Conservation (phyloP, 2,113 vertebrate species). For the Corapipo altera region DNA sequence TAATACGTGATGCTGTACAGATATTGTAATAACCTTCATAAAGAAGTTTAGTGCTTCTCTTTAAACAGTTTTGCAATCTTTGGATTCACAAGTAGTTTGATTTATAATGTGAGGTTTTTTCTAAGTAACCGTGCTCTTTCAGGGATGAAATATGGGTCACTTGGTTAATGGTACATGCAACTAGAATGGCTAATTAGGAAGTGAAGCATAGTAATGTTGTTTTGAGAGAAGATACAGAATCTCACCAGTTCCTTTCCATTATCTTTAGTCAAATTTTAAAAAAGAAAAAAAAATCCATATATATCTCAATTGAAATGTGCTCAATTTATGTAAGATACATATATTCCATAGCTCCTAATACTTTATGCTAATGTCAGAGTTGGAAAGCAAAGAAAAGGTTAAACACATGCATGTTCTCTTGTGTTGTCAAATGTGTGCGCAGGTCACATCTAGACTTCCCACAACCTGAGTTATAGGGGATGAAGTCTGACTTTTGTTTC, state of each 20-base stretch:
- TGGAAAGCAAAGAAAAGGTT: background rate
- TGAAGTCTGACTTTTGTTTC: background rate
- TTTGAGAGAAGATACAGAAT: background rate
- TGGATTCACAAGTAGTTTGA: background rate
- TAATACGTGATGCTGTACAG: background rate
- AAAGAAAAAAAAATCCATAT: background rate
- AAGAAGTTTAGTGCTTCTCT: background rate
- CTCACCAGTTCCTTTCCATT: background rate
- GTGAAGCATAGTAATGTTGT: background rate
- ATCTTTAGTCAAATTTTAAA: background rate
- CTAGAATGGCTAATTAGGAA: background rate
- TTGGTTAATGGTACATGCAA: background rate
- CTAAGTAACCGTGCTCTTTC: background rate
- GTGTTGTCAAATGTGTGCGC: background rate
- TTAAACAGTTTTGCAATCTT: background rate
- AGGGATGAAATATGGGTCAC: background rate
- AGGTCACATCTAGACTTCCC: background rate
- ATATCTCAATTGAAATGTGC: background rate
- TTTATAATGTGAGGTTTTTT: background rate
- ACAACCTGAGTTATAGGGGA: background rate
- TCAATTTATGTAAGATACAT: background rate
- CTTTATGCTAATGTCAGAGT: background rate
- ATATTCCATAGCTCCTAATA: background rate
- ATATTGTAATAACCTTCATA: background rate
- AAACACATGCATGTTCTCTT: background rate